Evolutionary conservation across 1,140 invertebrate species (phyloP), one percentile per base, ranked within the genome.

Genomic region (Copidosoma floridanum): DNA sequence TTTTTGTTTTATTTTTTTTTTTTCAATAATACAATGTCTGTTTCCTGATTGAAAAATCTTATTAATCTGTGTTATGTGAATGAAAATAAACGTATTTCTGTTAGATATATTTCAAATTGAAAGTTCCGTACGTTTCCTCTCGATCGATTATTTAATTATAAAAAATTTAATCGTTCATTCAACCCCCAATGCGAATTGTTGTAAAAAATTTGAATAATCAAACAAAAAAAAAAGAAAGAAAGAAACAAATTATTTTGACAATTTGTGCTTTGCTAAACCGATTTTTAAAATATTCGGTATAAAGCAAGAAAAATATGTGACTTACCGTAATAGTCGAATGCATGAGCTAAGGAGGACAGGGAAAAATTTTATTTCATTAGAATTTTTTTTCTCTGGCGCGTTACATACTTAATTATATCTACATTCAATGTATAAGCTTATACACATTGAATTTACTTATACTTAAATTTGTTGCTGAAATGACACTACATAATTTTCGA

Each of bases 261-360:
- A n/a, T n/a, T n/a, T 24, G 3, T 32, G 47, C 7, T 11, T n/a
- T 48, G 5, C 58, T 54, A 61, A 40, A 40, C 12, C 14, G 37
- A 53, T 16, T 21, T 61, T 47, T 11, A 35, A 32, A 37, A 46
- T 40, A 61, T 26, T 61, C 27, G 16, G 11, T 35, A 40, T 24
- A 43, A 56, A 62, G 74, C 82, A 84, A 83, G 81, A 84, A 83
- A 84, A 89, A 88, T 86, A 26, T 85, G 85, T 85, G 85, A 95
- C 94, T 97, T 94, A 97, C 94, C 94, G 93, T 97, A 97, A 87
- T 96, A 97, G 85, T 95, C 94, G 85, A 94, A 94, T 78, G 93
- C 91, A 87, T 95, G 93, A 85, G 92, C 94, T 96, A 87, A 82
- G 84, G 82, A 81, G 77, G 82, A 83, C 85, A 84, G 84, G 83